Base-by-base conservation (phyloP, 2,888 invertebrate species). In the Caenorhabditis parvicauda region DNA sequence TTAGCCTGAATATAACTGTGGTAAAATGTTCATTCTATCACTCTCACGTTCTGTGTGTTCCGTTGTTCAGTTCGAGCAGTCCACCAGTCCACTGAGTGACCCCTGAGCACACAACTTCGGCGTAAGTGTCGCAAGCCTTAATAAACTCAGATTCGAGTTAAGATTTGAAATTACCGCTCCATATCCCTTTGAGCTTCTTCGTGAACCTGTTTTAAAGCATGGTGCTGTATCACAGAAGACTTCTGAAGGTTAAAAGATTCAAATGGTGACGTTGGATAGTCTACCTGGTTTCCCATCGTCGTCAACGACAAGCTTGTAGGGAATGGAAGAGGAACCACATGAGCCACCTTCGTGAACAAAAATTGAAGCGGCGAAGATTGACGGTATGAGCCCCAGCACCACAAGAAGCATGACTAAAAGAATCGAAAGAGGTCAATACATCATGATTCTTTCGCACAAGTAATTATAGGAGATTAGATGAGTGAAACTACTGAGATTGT, bases 11-110 rank as follows among this genome's bases (percentile, higher is more conserved):
- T 58, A 19, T 17, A 17, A 39, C 27, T 29, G 2, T 27, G n/a
- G 45, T 38, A 4, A 42, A 35, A 27, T 35, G 17, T 39, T 24
- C 22, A 52, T n/a, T 29, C 2, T 22, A 19, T 27, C 3, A 17
- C n/a, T 28, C 61, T 19, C 27, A 69, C 65, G 68, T 70, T 54
- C 68, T 63, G 53, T 78, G 76, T 6, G 77, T 77, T 54, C 76
- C 76, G 48, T 78, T 77, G 59, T 73, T 77, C 25, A 68, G 55
- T 44, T 76, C 76, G 17, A 67, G 50, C n/a, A 76, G 54, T 1
- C 74, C 75, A 6, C 68, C 71, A 7, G 76, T 77, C 76, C 76
- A 77, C 53, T 76, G 72, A 17, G 61, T 53, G 14, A 66, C 60
- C 2, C 59, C 70, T 9, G 62, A 57, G 43, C 77, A 77, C 9